Conservation (phyloP, 2,113 vertebrate species). For the Tachysurus vachellii region DNA sequence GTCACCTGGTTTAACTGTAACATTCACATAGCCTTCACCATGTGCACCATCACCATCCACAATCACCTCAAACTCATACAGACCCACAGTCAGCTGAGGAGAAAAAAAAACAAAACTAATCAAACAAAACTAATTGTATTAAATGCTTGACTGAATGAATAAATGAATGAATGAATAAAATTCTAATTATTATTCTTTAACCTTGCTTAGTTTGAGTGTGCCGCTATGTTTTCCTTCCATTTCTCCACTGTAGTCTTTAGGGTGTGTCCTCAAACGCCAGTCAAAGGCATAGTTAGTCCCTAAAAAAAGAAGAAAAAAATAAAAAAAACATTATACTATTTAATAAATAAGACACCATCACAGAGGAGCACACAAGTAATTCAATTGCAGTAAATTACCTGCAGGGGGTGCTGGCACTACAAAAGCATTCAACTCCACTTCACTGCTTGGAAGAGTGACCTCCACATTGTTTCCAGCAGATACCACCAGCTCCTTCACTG, state of each 20-base stretch:
- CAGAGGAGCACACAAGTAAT: neutral
- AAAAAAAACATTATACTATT: neutral
- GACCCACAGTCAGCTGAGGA: conserved; percentile 88
- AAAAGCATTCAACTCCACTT: conserved; percentile 89
- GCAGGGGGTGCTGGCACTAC: conserved; percentile 79
- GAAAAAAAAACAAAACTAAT: conserved; percentile 34
- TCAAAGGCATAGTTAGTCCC: conserved; percentile 85
- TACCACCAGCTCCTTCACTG: conserved; percentile 86
- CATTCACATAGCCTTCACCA: conserved; percentile 92
- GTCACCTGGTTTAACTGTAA: conserved; percentile 92
- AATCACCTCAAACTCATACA: conserved; percentile 91
- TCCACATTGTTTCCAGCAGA: conserved; percentile 91
- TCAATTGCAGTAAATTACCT: conserved; percentile 68
- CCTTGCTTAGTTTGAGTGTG: conserved; percentile 89
- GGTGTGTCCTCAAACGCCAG: conserved; percentile 92
- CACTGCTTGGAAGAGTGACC: conserved; percentile 87
- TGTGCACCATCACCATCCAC: conserved; percentile 81
- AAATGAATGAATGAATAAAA: neutral
- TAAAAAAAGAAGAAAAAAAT: conserved; percentile 58
- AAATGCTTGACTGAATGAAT: neutral
- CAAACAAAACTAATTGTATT: neutral
- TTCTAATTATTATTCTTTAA: conserved; percentile 57
- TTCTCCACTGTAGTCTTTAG: conserved; percentile 89
- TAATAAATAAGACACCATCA: neutral
- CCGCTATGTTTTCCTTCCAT: conserved; percentile 87